Evolutionary conservation across 2,113 vertebrate species (phyloP), one percentile per base, ranked within the genome.

Genomic region (Coryphaenoides rupestris): DNA sequence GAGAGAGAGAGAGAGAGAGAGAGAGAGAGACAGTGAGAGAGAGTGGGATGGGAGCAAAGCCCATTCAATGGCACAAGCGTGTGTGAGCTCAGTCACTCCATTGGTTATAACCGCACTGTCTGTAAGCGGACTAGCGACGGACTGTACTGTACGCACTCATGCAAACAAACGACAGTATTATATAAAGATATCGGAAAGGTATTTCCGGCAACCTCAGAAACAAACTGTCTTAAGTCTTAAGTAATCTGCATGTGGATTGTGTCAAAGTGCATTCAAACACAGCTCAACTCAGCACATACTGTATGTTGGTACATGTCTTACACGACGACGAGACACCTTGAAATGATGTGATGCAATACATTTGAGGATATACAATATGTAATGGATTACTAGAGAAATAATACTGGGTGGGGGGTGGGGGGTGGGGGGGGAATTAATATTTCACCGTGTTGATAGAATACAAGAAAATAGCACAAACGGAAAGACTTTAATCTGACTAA

Each of bases 221-320:
- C 68, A 73, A n/a, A n/a, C 57, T 67, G 50, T 22, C 65, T 40
- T 19, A 24, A 46, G 50, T 22, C 65, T 40, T 19, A 24, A 46
- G 17, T 21, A 21, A 78, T 77, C 61, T 76, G 63, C 63, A 76
- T 76, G 79, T 80, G 76, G 62, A 84, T 74, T n/a, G 83, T 86
- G 84, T 88, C 84, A 85, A 86, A 88, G 85, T 86, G 85, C 81
- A 88, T 85, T 85, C 84, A 81, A 82, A 62, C 85, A 75, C 82
- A 84, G 65, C 69, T 45, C 52, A 67, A 73, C 63, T 49, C 33
- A 65, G 28, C 19, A 60, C 15, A 63, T 19, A n/a, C n/a, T n/a
- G n/a, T n/a, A 7, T 47, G 14, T 47, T 50, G 15, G 70, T 63
- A 50, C 53, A 59, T 69, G 49, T 28, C 23, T 40, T 40, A 40